Evolutionary conservation across 2,888 invertebrate species (phyloP), one percentile per base, ranked within the genome.

Genomic region (Eupithecia exiguata): DNA sequence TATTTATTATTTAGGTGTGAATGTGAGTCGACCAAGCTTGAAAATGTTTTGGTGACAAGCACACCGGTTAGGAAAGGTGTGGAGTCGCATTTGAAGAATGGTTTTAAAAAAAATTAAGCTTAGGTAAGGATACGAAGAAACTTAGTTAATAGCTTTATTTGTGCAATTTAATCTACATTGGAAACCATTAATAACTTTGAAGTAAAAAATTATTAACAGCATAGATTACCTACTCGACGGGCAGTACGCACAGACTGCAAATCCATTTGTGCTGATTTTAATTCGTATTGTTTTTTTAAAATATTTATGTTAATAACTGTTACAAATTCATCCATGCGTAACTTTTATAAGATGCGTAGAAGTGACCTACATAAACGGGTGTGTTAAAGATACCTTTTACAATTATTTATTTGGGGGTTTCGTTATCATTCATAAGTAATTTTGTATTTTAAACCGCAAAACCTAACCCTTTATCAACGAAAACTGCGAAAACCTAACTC

Each of bases 31-130:
- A 82, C 84, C 87, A 84, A 85, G 90, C 89, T 90, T 91, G 91
- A 93, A 78, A 93, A 93, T 93, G 93, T 93, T 93, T 93, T 93
- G 93, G 93, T 94, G 94, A 94, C 94, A 87, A 89, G 88, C 88
- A 89, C 86, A 83, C 85, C 79, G 79, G 84, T 81, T 84, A 84
- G 38, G 71, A 83, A 84, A 84, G 49, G 70, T 61, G 46, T 89
- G 78, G 91, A 92, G 89, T 79, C 70, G 84, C 12, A 14, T 18
- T 58, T 58, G 58, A 25, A 58, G 12, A 25, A 25, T 25, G 0
- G 25, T 5, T 10, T 58, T 4, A 25, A 58, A 25, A 58, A 25
- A 25, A 10, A 9, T 14, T 0, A 2, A 53, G 7, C 5, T 18
- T 18, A 30, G 30, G 30, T n/a, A 7, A 4, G 3, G 3, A 53